A percentile compares a stretch with the other conserved stretches of the same genome.
These are phyloP conservation scores for Anoura caudifer DNA, from an alignment of 2,113 vertebrate species.

Conservation along the genomic window DNA sequence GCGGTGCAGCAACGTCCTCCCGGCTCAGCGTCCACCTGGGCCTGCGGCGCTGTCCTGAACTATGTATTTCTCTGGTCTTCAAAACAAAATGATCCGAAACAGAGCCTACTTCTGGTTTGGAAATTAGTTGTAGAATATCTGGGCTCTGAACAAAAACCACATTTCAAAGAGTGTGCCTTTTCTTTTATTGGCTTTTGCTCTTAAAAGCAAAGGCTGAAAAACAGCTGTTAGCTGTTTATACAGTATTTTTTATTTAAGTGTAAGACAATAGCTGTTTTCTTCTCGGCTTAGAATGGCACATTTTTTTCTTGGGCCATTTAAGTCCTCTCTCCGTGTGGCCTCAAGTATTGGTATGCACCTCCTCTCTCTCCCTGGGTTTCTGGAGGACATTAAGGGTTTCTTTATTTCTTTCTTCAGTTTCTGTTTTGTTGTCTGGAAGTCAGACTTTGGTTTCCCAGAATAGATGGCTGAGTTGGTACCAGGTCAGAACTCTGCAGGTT, in stretches of 20 bases:
- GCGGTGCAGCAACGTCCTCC: background rate
- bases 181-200: conserved; percentile 44
- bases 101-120: conserved; percentile 17
- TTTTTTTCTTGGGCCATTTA: conserved; percentile 10
- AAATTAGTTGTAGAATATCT: conserved; percentile 58
- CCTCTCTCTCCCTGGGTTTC: background rate
- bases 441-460: background rate
- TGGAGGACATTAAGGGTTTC: background rate
- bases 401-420: background rate
- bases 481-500: background rate
- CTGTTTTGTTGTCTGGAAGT: background rate
- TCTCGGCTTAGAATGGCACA: conserved; percentile 50
- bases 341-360: background rate
- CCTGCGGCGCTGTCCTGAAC: background rate
- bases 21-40: background rate
- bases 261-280: conserved; percentile 71
- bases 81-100: background rate
- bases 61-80: background rate
- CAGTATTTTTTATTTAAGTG: conserved; percentile 57
- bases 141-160: conserved; percentile 50
- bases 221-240: conserved; percentile 66
- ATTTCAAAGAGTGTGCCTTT: conserved; percentile 54
- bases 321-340: conserved; percentile 14
- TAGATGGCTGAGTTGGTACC: background rate
- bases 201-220: conserved; percentile 58